Base-by-base conservation (phyloP, 2,888 invertebrate species). In the Oxytorus armatus region DNA sequence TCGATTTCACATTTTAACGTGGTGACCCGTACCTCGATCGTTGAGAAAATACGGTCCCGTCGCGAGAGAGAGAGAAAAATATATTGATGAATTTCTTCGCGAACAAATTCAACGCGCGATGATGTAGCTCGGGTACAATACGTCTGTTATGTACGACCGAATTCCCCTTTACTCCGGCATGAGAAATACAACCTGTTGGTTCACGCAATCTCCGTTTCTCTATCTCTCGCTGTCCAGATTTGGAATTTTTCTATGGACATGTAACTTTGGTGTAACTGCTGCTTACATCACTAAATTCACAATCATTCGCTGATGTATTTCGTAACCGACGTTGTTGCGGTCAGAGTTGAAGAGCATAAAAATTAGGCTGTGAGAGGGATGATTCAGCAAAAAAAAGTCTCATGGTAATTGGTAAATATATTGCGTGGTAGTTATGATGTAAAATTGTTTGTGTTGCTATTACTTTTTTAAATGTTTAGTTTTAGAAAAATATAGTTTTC, bases 1-100 rank as follows among this genome's bases (percentile, higher is more conserved):
- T 77, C 73, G 77, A 77, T 80, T 80, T 80, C 73, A 80, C 77
- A 69, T 80, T 77, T 77, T 55, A 80, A 53, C 69, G 73, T 39
- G 51, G 21, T 25, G 21, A 44, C 42, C 47, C 16, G 7, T 39
- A 23, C 47, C 4, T 16, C 10, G 47, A 25, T 29, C 1, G 55
- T 33, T 11, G 29, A 49, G 69, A 65, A 80, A 69, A 80, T 77
- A 78, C 55, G 29, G 11, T 51, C 51, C 42, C 53, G 63, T 36
- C 77, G 69, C 68, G 63, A 76, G 53, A n/a, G n/a, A n/a, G n/a
- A n/a, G n/a, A n/a, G n/a, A n/a, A n/a, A n/a, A n/a, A n/a, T n/a
- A n/a, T n/a, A n/a, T 18, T 63, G 75, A 80, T 77, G 72, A 69
- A 80, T 73, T 73, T 73, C 59, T 49, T 63, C 10, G 66, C 55